Evolutionary conservation across 2,113 vertebrate species (phyloP), one percentile per base, ranked within the genome.

Genomic region (Peromyscus maniculatus): DNA sequence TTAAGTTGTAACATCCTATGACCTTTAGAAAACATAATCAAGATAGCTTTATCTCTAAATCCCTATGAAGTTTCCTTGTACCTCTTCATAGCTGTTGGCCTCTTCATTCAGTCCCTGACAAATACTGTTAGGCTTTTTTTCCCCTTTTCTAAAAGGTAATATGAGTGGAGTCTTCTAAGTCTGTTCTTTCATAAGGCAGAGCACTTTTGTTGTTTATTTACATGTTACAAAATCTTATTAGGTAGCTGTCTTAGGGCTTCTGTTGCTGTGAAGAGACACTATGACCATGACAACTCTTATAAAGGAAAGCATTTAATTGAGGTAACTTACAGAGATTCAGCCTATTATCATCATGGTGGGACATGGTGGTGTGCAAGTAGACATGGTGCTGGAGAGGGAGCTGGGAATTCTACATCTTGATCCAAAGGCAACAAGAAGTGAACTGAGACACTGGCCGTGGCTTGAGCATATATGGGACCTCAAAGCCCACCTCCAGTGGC

Each of bases 11-110:
- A 94, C 88, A 7, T 39, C 92, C 33, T 91, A 52, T 78, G 52
- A 83, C 71, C 89, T 87, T 82, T 91, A 21, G 87, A 36, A 88
- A 95, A 83, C 17, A 57, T 57, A 91, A 33, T 67, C 59, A 87
- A 91, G 21, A 84, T 55, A 72, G 4, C 13, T 24, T 46, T 88
- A 71, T 82, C 95, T 74, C 75, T 92, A 59, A 72, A 16, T n/a
- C n/a, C 22, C 21, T 67, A 67, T 71, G 89, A 75, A 55, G 13
- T 69, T 82, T 15, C 22, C 15, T 93, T 19, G 3, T 26, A 66
- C 46, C 33, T 80, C 59, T 80, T 66, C 71, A 12, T 87, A 83
- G 87, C 39, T 17, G 5, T 6, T 43, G 2, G 64, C 52, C 22
- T 64, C 15, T n/a, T 39, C 33, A 43, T 57, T 57, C n/a, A 86